These are phyloP conservation scores for Muschampia plurimacula DNA, from an alignment of 2,888 invertebrate species.

Conservation along the genomic window DNA sequence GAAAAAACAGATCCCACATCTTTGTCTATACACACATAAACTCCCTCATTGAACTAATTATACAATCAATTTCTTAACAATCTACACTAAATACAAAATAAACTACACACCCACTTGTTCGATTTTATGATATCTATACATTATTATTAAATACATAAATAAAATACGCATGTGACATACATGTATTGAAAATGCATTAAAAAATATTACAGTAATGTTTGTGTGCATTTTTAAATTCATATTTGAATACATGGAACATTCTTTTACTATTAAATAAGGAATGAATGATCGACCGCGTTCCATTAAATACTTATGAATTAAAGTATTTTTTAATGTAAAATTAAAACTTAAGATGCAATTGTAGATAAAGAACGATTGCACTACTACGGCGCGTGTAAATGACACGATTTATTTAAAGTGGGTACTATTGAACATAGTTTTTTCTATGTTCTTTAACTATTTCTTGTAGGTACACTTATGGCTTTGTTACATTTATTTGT, in stretches of 20 bases:
- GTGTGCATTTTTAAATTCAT: conserved; percentile 54
- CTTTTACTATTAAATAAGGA: conserved; percentile 52
- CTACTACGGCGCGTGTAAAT: conserved; percentile 38
- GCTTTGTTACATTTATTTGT: too few species aligned
- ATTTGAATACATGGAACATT: conserved; percentile 57
- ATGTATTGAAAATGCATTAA: conserved; percentile 69
- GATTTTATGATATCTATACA: conserved; percentile 78
- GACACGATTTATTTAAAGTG: conserved; percentile 23
- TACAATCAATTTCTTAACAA: conserved; percentile 37
- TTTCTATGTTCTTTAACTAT: too few species aligned
- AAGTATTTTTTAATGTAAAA: conserved; percentile 17
- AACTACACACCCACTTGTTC: conserved; percentile 71
- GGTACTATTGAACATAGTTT: not conserved
- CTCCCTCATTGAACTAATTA: conserved; percentile 33
- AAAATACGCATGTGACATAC: conserved; percentile 62
- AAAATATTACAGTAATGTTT: conserved; percentile 55
- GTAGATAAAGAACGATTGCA: conserved; percentile 21
- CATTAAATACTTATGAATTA: conserved; percentile 39
- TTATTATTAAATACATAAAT: conserved; percentile 55
- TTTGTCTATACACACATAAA: conserved; percentile 30
- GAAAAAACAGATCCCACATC: conserved; percentile 32
- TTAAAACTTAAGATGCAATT: conserved; percentile 26
- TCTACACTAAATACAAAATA: conserved; percentile 54
- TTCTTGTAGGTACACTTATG: too few species aligned
- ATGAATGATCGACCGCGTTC: conserved; percentile 50